phyloP scores from a whole-genome alignment of 2,888 invertebrate species.

The Neuroscelio doddi region DNA sequence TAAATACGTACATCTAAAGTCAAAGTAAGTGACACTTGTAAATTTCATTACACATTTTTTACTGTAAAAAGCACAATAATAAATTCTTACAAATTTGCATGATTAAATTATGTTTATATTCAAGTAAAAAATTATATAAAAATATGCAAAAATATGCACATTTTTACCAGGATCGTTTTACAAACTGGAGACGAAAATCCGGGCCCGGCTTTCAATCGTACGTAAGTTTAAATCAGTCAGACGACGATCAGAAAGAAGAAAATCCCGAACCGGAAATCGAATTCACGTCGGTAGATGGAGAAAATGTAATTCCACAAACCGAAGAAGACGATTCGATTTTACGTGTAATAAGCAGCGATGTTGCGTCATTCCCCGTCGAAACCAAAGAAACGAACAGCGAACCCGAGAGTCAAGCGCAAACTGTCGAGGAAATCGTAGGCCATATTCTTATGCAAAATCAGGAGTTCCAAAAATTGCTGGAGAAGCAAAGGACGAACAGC shows the following conservation, averaged over 20 bases:
- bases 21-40: slow-evolving; percentile 57
- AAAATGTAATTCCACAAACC: slow-evolving; percentile 11
- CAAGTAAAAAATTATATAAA: too few species aligned
- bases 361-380: slow-evolving; percentile 2
- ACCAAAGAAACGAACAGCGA: slow-evolving; percentile 58
- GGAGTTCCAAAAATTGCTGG: slow-evolving; percentile 85
- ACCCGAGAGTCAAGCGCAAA: slow-evolving; percentile 69
- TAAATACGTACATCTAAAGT: slow-evolving; percentile 65
- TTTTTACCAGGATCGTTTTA: slow-evolving; percentile 71
- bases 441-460: slow-evolving; percentile 87
- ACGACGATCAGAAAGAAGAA: slow-evolving; percentile 61
- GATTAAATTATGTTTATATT: not conserved
- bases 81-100: slow-evolving; percentile 14
- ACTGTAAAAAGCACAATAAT: too few species aligned
- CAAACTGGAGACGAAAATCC: slow-evolving; percentile 82
- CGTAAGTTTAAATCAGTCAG: slow-evolving; percentile 63
- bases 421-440: slow-evolving; percentile 84
- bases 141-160: too few species aligned
- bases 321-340: slow-evolving; percentile 17
- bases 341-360: slow-evolving; percentile 32
- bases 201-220: slow-evolving; percentile 77
- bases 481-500: slow-evolving; percentile 79
- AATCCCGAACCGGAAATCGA: slow-evolving; percentile 8
- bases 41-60: too few species aligned
- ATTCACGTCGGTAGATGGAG: slow-evolving; percentile 14